phyloP scores from a whole-genome alignment of 2,888 invertebrate genomes.

The Hartigia nigra region DNA sequence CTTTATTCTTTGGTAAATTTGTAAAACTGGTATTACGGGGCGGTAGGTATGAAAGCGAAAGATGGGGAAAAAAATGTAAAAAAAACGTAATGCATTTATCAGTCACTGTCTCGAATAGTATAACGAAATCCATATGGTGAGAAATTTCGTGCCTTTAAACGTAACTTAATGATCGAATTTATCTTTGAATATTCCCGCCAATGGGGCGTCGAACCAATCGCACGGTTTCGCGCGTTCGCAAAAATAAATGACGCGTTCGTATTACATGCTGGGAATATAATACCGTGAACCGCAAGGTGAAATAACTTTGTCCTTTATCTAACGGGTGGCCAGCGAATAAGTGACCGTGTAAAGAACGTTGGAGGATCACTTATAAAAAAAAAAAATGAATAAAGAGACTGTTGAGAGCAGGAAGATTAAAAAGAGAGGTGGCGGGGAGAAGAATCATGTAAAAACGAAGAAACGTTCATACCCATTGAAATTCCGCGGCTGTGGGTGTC shows the following conservation, averaged over 20 bases:
- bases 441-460: background rate
- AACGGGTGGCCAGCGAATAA: background rate
- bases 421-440: too few relatives aligned
- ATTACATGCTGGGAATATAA: background rate
- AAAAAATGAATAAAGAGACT: background rate
- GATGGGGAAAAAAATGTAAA: background rate
- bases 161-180: background rate
- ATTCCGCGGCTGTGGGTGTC: background rate
- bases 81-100: background rate
- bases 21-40: too few relatives aligned
- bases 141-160: background rate
- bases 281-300: background rate
- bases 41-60: too few relatives aligned
- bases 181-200: background rate
- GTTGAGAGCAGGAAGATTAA: background rate
- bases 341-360: background rate
- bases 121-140: background rate
- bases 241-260: background rate
- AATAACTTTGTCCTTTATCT: background rate
- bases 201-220: background rate
- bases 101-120: background rate
- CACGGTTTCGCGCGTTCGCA: background rate
- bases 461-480: background rate
- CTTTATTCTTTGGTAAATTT: too few relatives aligned
- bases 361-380: background rate